Conservation (phyloP, 2,888 invertebrate genomes). For the Tethea ocularis region DNA sequence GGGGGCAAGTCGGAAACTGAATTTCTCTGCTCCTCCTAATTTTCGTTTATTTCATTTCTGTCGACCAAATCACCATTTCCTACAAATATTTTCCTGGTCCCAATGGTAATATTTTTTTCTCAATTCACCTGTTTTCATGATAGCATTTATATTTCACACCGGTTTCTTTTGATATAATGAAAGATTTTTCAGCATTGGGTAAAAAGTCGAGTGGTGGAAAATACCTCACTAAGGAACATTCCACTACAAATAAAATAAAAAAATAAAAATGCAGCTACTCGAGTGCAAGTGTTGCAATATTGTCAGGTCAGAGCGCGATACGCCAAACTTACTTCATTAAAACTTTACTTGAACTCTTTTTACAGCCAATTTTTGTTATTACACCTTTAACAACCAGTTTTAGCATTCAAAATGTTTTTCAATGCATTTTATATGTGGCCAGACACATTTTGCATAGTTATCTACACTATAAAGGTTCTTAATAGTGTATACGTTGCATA, state of each 20-base stretch:
- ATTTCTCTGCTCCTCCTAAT: background rate
- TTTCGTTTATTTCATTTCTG: background rate
- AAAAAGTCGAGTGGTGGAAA: too few relatives aligned
- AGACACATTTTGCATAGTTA: background rate
- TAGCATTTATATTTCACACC: too few relatives aligned
- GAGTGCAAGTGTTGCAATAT: background rate
- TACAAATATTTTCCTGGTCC: too few relatives aligned
- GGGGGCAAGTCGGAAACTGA: background rate
- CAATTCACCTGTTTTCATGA: background rate
- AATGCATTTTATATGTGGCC: background rate
- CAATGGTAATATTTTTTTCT: background rate
- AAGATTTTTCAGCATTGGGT: background rate
- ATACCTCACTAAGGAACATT: too few relatives aligned
- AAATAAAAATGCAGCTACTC: background rate
- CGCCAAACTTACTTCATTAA: slow-evolving; percentile 7
- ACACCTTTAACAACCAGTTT: background rate
- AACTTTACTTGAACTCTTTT: slow-evolving; percentile 4
- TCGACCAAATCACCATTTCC: background rate
- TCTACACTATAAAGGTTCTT: background rate
- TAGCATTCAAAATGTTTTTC: background rate
- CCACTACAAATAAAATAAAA: too few relatives aligned
- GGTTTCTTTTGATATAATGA: background rate
- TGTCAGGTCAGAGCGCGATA: background rate
- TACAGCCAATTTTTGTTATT: slow-evolving; percentile 7
- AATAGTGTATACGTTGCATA: background rate